Percentiles rank a stretch among this genome's conserved stretches.
These are phyloP conservation scores for Steinernema carpocapsae DNA, from an alignment of 2,888 invertebrate species.

Conservation along the genomic window DNA sequence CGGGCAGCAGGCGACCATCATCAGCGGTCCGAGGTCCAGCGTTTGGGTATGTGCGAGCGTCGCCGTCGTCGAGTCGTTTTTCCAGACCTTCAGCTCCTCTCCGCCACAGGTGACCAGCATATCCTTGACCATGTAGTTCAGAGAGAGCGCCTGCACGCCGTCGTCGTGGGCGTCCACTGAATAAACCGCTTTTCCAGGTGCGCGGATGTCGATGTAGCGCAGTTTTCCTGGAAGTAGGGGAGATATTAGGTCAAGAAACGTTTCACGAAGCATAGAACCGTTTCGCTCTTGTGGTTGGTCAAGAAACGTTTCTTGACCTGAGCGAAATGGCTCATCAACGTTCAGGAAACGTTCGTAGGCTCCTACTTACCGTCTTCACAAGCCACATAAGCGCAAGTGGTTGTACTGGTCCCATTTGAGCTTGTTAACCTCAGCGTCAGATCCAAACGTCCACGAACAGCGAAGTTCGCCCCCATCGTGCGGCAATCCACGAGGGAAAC, in stretches of 20 bases:
- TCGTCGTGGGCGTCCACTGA: conserved; percentile 55
- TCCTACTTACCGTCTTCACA: conserved; percentile 55
- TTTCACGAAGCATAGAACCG: neutral
- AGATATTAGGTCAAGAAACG: no score
- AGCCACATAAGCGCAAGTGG: conserved; percentile 79
- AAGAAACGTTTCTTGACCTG: neutral
- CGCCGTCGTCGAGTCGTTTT: conserved; percentile 46
- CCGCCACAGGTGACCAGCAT: conserved; percentile 59
- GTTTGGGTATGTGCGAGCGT: conserved; percentile 50
- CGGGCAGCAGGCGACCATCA: conserved; percentile 55
- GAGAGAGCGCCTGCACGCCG: conserved; percentile 52
- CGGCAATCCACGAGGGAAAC: neutral
- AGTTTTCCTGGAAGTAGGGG: conserved; percentile 50
- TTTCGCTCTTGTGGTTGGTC: neutral
- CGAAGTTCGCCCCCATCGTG: conserved; percentile 40
- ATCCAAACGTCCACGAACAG: conserved; percentile 76
- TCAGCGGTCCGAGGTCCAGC: conserved; percentile 54
- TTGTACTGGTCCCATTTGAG: conserved; percentile 81
- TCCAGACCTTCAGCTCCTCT: conserved; percentile 60
- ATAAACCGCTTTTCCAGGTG: conserved; percentile 51
- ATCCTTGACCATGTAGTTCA: conserved; percentile 53
- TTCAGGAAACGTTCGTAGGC: neutral
- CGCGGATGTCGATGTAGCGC: conserved; percentile 60
- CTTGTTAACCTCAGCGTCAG: conserved; percentile 79
- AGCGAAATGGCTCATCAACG: neutral